Evolutionary conservation across 2,797 vertebrate species (phyloP), one percentile per base, ranked within the genome.

Genomic region (Gouania willdenowi): DNA sequence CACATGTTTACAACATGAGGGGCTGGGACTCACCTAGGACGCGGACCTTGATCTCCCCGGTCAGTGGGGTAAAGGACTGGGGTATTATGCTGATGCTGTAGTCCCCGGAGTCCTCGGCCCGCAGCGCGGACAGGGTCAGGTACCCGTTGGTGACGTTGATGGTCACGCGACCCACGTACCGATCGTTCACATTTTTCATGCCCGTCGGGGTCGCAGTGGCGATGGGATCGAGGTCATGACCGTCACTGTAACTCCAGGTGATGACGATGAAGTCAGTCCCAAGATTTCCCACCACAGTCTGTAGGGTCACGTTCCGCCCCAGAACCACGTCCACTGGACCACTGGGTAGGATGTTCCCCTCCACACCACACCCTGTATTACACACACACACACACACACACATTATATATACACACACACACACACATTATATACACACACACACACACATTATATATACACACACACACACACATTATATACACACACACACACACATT

Each of bases 61-160:
- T 6, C 0, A 0, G 0, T 0, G 28, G 18, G 0, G 0, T 0
- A 0, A 1, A 16, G 0, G 1, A 1, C 0, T 0, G 0, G 0
- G 0, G 0, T 0, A 77, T 0, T 0, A 69, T 0, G 8, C 0
- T 11, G 27, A 81, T 1, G 31, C 0, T 14, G 5, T 70, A 82
- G 0, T 57, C 32, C 0, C 82, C 82, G 5, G 27, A 70, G 48
- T 84, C 79, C 1, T 0, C 0, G 0, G 2, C 0, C 3, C 0
- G 41, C n/a, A 73, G 10, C 1, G 7, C 0, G 0, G 0, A 4
- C 3, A 84, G 21, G 1, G 2, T 46, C 51, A 82, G 13, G 25
- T 0, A 2, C 0, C 71, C 79, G 14, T 13, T 64, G 11, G 6
- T 18, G 0, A 0, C 0, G 40, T 71, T 27, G 0, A 78, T 0